Conservation (phyloP, 2,888 invertebrate genomes). For the Allolobophora icterica region DNA sequence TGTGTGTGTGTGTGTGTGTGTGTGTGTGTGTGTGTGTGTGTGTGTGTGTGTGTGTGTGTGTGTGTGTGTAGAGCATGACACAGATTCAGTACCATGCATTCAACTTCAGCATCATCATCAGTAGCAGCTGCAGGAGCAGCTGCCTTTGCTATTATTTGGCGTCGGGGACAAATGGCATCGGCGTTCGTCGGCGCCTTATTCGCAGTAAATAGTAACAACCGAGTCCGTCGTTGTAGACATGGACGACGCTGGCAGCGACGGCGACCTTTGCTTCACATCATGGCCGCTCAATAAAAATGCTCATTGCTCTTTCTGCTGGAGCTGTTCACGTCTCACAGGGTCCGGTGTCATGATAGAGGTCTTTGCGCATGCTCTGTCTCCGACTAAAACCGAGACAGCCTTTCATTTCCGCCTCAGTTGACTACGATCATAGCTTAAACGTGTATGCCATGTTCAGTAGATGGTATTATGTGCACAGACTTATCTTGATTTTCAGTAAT, state of each 20-base stretch:
- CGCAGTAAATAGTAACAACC: not conserved
- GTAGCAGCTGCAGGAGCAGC: not conserved
- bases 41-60: no score
- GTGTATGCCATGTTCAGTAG: not conserved
- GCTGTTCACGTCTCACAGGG: not conserved
- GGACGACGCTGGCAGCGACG: not conserved
- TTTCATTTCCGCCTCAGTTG: not conserved
- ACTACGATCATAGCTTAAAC: not conserved
- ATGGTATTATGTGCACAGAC: not conserved
- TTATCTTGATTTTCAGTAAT: no score
- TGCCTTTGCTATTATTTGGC: not conserved
- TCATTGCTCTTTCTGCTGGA: not conserved
- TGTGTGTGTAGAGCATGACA: no score
- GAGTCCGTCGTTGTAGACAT: not conserved
- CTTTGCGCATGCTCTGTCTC: not conserved
- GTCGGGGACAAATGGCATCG: not conserved
- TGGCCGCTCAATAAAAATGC: not conserved
- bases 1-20: no score
- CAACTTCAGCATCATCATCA: no score
- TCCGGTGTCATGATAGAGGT: no score
- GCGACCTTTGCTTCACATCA: not conserved
- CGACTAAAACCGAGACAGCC: not conserved
- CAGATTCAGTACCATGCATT: no score
- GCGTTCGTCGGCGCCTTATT: not conserved
- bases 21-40: no score